Percentiles rank a stretch among this genome's conserved stretches.
These are phyloP conservation scores for Drosophila phalerata DNA, from an alignment of 2,888 invertebrate genomes.

Conservation along the genomic window DNA sequence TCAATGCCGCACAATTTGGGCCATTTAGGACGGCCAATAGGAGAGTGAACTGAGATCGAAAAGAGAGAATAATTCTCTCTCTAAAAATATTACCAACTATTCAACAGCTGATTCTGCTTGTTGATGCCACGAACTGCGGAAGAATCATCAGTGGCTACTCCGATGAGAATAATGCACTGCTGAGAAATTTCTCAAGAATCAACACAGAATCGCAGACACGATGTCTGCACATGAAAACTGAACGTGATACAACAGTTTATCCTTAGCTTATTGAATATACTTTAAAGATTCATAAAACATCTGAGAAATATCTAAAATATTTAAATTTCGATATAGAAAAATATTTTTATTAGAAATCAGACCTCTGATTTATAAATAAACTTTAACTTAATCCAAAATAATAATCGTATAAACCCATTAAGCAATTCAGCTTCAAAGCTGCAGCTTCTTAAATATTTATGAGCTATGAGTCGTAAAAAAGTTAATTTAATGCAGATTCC, in stretches of 20 bases:
- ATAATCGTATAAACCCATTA: not conserved
- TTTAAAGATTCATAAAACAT: not conserved
- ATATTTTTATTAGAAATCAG: not conserved
- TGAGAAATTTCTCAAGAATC: constrained; percentile 30
- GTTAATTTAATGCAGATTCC: constrained; percentile 22
- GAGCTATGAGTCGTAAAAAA: constrained; percentile 37
- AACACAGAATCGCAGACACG: constrained; percentile 49
- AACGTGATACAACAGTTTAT: constrained; percentile 25
- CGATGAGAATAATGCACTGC: constrained; percentile 23
- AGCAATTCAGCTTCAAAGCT: constrained; percentile 15
- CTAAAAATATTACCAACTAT: constrained; percentile 2
- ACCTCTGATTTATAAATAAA: not conserved
- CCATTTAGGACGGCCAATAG: constrained; percentile 30
- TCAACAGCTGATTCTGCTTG: constrained; percentile 53
- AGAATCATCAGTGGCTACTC: constrained; percentile 5
- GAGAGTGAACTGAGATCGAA: constrained; percentile 5
- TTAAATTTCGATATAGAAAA: too few species aligned
- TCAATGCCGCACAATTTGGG: constrained; percentile 65
- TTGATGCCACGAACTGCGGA: constrained; percentile 8
- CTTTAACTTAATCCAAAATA: not conserved
- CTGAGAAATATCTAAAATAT: too few species aligned
- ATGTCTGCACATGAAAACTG: constrained; percentile 63
- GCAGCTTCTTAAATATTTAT: constrained; percentile 35
- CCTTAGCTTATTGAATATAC: not conserved
- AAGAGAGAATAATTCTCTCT: not conserved